Base-by-base conservation (phyloP, 2,888 invertebrate genomes). In the Drosophila villosipedis region DNA sequence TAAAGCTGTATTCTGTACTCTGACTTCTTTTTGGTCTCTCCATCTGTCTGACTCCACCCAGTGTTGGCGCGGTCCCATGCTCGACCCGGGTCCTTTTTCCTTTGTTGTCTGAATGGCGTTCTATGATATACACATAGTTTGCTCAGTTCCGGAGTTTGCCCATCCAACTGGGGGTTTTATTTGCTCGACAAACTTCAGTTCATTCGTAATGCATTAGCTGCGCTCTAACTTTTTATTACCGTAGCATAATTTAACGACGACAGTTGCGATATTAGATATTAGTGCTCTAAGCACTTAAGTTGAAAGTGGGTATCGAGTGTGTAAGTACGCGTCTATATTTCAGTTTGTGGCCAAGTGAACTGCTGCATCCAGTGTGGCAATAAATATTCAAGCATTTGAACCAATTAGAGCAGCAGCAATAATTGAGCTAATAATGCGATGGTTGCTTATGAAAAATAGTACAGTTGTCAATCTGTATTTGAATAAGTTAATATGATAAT, bases 101-200 rank as follows among this genome's bases (percentile, higher is more conserved):
- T 89, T 89, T 85, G 85, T 89, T 87, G 90, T 85, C 88, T 89
- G 83, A 76, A 49, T 77, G 82, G 60, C 59, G 58, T 76, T 80
- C 80, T 80, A 74, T 69, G 68, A 71, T 82, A 73, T 75, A 71
- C 76, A 68, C 39, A 62, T 70, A 75, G 79, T 84, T 73, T 61
- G 57, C 55, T 59, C 43, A 12, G 62, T 49, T 54, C 2, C 35
- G 30, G 47, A 37, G 53, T 53, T 39, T 39, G 57, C 50, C 68
- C 63, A 47, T 25, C 28, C 25, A 25, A 25, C 16, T 47, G 25
- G 9, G 7, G 41, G 68, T 59, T 75, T 81, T 85, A 76, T 83
- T 86, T 89, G 76, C 66, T 65, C 58, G 30, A 30, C 39, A 60
- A 57, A 64, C 33, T 16, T 50, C 30, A 76, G 73, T 89, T 89